Percentiles rank a stretch among this genome's conserved stretches.
Evolutionary conservation across 2,797 vertebrate species (phyloP).

Genomic region (Gorsachius magnificus): DNA sequence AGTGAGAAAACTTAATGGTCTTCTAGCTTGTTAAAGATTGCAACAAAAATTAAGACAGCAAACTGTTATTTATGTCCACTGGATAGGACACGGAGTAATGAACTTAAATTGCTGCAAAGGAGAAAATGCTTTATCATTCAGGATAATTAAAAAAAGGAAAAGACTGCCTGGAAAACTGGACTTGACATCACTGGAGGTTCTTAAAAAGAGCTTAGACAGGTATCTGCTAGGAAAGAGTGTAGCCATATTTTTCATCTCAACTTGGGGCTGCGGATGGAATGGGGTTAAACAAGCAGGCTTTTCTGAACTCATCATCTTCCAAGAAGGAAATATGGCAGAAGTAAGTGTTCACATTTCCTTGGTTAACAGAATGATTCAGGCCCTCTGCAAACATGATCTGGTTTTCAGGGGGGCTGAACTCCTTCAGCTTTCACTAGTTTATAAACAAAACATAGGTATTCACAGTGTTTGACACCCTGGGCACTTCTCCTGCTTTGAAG

Average conservation of each 20-base stretch:
- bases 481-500: neutral
- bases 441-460: neutral
- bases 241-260: neutral
- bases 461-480: neutral
- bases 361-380: neutral
- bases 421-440: neutral
- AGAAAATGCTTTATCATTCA: slow-evolving; percentile 1
- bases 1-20: neutral
- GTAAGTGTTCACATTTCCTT: neutral
- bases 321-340: neutral
- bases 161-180: neutral
- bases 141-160: neutral
- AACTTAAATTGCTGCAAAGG: neutral
- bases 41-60: neutral
- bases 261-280: neutral
- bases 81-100: neutral
- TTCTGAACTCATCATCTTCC: neutral
- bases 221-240: neutral
- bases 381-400: neutral
- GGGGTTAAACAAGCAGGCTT: neutral
- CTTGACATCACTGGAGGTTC: neutral
- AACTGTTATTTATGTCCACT: neutral
- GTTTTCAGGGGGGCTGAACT: neutral
- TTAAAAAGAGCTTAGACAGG: neutral
- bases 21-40: neutral